Evolutionary conservation across 64 coral and sea anemone species (phyloP), one percentile per base, ranked within the genome.

Genomic region (Montipora capricornis): DNA sequence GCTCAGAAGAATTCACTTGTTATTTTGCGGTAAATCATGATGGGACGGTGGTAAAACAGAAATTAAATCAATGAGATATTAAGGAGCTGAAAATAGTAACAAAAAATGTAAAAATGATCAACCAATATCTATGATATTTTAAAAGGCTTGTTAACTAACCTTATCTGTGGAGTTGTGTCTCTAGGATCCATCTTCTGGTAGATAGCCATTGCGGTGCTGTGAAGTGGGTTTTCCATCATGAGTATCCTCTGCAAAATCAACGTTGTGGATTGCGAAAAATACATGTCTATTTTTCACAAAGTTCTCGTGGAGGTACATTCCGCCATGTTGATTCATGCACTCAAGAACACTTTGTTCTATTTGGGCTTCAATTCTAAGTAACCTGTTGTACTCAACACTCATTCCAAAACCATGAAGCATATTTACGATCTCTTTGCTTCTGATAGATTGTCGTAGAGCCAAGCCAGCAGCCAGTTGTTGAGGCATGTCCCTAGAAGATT

Each of bases 401-500:
- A 29, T 29, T 29, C 29, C 29, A 29, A 29, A 29, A 29, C 29
- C 29, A 29, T 29, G 29, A 29, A 29, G 29, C 29, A 29, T 29
- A 29, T 29, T 29, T 29, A 29, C 29, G 29, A 29, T 29, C 29
- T 29, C 29, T 29, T 29, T 29, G 29, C 29, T 89, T 89, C 87
- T 74, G 6, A 89, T 76, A 10, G 87, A 12, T 57, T 89, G 87
- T 16, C 73, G 87, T 16, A 77, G n/a, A 0, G 74, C 87, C 2
- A 89, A n/a, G 20, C 87, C 51, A 15, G 77, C 87, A 53, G 87
- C 87, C 1, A 88, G 49, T 10, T 88, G 87, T 55, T 88, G 68
- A 3, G 87, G 87, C 87, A 88, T 89, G 45, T 89, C 87, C 3
- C 87, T 73, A 16, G 87, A 52, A 20, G 45, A 45, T 5, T 89